Base-by-base conservation (phyloP, 2,888 invertebrate genomes). In the Epistrophella euchroma region DNA sequence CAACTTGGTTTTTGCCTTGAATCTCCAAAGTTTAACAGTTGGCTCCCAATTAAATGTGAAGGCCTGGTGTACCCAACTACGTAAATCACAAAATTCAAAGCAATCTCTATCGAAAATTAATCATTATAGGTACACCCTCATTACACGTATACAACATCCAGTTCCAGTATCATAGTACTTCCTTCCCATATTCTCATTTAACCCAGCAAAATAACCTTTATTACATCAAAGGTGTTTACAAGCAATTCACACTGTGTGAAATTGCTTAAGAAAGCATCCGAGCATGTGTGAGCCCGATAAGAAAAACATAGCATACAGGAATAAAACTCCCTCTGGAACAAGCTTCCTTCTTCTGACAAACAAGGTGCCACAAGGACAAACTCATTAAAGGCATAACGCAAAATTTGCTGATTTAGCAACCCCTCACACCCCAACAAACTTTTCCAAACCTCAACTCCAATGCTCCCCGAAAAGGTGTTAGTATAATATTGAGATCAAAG, bases 241-340 rank as follows among this genome's bases (percentile, higher is more conserved):
- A 76, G 68, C 71, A 52, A 82, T 86, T 82, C 86, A 82, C 77
- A 77, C 86, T 82, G 37, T 73, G 77, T 64, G 64, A 86, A 86
- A 86, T 86, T 86, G 86, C 78, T 86, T 82, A 74, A 86, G 86
- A 74, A 86, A 60, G n/a, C 86, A 86, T 73, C 47, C 52, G 71
- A 86, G 86, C 86, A 86, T 86, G 86, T 86, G 86, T 82, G 77
- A 86, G 77, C 74, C 86, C 64, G 86, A 86, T 86, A 86, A 86
- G 86, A 17, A 50, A 52, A 32, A n/a, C 25, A 56, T 11, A 45
- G 1, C n/a, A 35, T 28, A 32, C n/a, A 40, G 9, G 25, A n/a
- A 64, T 17, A 40, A 43, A 66, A 28, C 70, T 47, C 40, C 74
- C 64, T 25, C 2, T 15, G 22, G 5, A 68, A 74, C 50, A 52